phyloP scores from a whole-genome alignment of 2,888 invertebrate species.

The Philopedon plagiatum region DNA sequence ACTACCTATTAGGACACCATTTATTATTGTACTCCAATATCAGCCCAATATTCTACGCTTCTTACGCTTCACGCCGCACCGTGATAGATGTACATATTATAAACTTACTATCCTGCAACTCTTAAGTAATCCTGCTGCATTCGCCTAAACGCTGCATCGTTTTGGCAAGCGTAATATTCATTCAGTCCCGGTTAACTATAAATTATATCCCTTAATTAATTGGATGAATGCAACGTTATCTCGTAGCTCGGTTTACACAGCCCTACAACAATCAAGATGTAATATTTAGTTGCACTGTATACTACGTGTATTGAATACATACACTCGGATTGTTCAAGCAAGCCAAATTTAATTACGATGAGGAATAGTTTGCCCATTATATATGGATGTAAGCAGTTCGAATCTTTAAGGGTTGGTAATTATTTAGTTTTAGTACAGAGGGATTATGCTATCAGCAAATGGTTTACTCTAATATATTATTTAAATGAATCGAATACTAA shows the following conservation, averaged over 20 bases:
- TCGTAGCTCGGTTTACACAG: background rate
- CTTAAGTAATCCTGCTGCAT: background rate
- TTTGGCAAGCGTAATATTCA: background rate
- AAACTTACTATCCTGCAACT: background rate
- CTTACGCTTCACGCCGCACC: too few relatives aligned
- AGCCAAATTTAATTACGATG: constrained; percentile 4
- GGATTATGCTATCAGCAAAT: too few relatives aligned
- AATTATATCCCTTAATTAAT: constrained; percentile 20
- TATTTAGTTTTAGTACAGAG: background rate
- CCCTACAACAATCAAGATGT: constrained; percentile 4
- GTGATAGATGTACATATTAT: too few relatives aligned
- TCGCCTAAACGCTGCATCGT: background rate
- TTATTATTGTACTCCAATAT: too few relatives aligned
- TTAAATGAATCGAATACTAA: too few relatives aligned
- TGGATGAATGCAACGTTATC: constrained; percentile 3
- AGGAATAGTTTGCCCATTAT: background rate
- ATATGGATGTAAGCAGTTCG: background rate
- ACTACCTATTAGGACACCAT: too few relatives aligned
- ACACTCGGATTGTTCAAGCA: background rate
- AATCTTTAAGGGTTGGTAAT: background rate
- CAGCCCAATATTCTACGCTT: too few relatives aligned
- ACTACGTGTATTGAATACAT: constrained; percentile 1
- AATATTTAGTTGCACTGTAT: constrained; percentile 3
- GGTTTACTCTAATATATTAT: too few relatives aligned
- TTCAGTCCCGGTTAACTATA: constrained; percentile 3